Conservation (phyloP, 2,113 vertebrate genomes). For the Epinephelus cyanopodus region DNA sequence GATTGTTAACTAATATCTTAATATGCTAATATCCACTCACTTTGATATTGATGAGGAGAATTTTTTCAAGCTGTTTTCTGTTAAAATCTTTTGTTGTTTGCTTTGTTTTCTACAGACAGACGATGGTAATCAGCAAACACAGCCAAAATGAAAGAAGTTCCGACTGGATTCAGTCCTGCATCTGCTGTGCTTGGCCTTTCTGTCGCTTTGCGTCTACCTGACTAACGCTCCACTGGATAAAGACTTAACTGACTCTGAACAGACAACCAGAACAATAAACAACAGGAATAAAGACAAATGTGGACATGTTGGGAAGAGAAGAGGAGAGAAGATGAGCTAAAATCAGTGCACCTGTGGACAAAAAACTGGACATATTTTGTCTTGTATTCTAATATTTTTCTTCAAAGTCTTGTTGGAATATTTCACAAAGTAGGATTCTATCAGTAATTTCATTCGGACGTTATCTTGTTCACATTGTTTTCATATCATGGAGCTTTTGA, state of each 20-base stretch:
- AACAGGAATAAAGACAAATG: slow-evolving; percentile 55
- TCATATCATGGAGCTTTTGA: slow-evolving; percentile 25
- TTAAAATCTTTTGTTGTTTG: slow-evolving; percentile 48
- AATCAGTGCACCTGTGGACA: slow-evolving; percentile 43
- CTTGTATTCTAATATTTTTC: slow-evolving; percentile 16
- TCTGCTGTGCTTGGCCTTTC: slow-evolving; percentile 41
- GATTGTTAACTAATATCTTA: slow-evolving; percentile 5
- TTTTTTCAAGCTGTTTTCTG: slow-evolving; percentile 7
- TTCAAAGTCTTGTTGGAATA: slow-evolving; percentile 38
- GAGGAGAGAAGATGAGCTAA: slow-evolving; percentile 43
- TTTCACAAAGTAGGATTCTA: not conserved
- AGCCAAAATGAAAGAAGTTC: slow-evolving; percentile 58
- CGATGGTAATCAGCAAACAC: slow-evolving; percentile 43
- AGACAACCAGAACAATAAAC: slow-evolving; percentile 55
- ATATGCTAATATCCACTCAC: not conserved
- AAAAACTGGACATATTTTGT: slow-evolving; percentile 38
- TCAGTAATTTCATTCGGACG: not conserved
- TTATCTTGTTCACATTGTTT: slow-evolving; percentile 5
- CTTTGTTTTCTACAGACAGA: slow-evolving; percentile 67
- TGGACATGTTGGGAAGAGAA: slow-evolving; percentile 21
- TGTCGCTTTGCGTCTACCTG: slow-evolving; percentile 46
- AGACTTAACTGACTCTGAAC: slow-evolving; percentile 60
- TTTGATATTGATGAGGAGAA: not conserved
- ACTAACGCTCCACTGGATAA: slow-evolving; percentile 51
- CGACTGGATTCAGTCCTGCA: slow-evolving; percentile 46